A percentile compares a stretch with the other conserved stretches of the same genome.
Evolutionary conservation across 23 tunicate species (phyloP).

Genomic region (Botrylloides violaceus): DNA sequence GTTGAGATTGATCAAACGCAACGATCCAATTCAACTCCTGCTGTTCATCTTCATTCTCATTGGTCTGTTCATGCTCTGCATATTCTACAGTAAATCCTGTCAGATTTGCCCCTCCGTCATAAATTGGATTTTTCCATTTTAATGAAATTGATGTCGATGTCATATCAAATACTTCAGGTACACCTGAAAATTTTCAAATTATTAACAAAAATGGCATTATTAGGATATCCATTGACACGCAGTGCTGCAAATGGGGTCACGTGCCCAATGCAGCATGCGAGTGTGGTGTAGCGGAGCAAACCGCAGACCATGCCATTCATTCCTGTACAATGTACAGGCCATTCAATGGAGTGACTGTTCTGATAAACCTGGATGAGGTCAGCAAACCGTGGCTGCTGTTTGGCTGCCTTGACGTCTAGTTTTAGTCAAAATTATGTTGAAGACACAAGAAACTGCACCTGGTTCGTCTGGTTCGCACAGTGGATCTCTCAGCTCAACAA

Average conservation of each 20-base stretch:
- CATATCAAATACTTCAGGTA: slow-evolving; percentile 54
- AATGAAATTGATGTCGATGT: slow-evolving; percentile 54
- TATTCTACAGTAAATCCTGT: slow-evolving; percentile 63
- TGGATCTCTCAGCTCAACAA: slow-evolving; percentile 44
- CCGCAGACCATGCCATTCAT: no score
- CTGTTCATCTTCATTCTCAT: neutral
- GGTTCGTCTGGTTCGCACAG: slow-evolving; percentile 76
- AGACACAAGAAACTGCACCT: slow-evolving; percentile 24
- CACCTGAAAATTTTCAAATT: slow-evolving; percentile 21
- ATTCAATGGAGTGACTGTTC: no score
- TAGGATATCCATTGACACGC: no score
- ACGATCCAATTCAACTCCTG: slow-evolving; percentile 17
- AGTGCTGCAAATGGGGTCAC: no score
- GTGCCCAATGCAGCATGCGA: no score
- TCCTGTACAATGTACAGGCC: no score
- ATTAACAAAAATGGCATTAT: no score
- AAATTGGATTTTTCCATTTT: slow-evolving; percentile 66
- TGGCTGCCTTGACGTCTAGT: no score
- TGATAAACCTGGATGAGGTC: no score
- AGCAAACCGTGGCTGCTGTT: no score
- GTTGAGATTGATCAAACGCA: slow-evolving; percentile 18
- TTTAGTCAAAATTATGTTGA: no score
- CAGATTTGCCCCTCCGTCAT: slow-evolving; percentile 91
- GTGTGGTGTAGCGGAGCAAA: no score
- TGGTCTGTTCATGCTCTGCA: slow-evolving; percentile 18